Evolutionary conservation across 2,113 vertebrate species (phyloP), one percentile per base, ranked within the genome.

Genomic region (Morone chrysops): DNA sequence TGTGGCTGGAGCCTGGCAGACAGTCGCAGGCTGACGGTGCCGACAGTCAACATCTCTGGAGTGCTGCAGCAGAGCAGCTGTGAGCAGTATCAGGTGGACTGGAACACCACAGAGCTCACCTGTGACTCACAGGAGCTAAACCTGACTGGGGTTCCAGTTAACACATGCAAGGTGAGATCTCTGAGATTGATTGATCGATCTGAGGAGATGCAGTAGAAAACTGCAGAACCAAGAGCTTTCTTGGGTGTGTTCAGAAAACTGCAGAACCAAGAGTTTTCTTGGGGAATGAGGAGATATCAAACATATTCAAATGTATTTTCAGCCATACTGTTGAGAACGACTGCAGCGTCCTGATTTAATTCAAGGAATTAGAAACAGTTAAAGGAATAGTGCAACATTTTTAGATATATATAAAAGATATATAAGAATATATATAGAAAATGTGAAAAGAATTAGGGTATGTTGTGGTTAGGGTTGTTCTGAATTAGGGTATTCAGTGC

Each of bases 1-100:
- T 99, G 98, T 18, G 93, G 94, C 70, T 98, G 97, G 97, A 96
- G 90, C 0, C 80, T 25, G 82, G 71, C 41, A 43, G 95, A 97
- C 54, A 92, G 94, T 3, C 93, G 75, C 47, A 92, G 94, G 84
- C 91, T 95, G 88, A 96, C 95, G 0, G 59, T 93, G 0, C 88
- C 93, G 17, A 25, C 4, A 36, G 73, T 91, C 51, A 93, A 90
- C 78, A 87, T 79, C 1, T 73, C 90, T 0, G 92, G 91, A 0
- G 89, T 11, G 14, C 5, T 48, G 0, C 81, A 78, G 57, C 88
- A 11, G 53, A 95, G 92, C 79, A 79, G 89, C 67, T 98, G 97
- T 0, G 17, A 95, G 88, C 92, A 82, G 54, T 96, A 95, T 82
- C 85, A 96, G 0, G 3, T 95, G 5, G 66, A 85, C 8, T 97